Base-by-base conservation (phyloP, 2,113 vertebrate species). In the Catagonus wagneri region DNA sequence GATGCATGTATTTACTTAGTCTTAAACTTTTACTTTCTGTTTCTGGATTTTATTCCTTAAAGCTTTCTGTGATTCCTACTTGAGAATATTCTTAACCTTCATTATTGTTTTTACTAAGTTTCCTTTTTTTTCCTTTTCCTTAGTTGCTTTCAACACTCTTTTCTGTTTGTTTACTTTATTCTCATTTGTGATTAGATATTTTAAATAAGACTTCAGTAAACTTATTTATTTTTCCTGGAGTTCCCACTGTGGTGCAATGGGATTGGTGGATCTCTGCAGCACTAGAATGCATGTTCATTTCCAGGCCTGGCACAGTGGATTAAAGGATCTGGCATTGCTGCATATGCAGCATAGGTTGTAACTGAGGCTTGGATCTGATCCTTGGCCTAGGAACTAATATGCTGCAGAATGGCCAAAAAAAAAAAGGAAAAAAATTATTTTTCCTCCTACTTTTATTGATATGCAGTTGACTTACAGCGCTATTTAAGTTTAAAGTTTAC, bases 11-110 rank as follows among this genome's bases (percentile, higher is more conserved):
- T 92, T 93, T 95, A 93, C 94, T 93, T 97, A 83, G 23, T 93
- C 60, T 94, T 90, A 69, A 97, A 89, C 29, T 95, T 96, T 94
- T 84, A 34, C 22, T 97, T 94, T 34, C 29, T 90, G 7, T 58
- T 94, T 95, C 87, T 83, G n/a, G 72, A 80, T 95, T 91, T 96
- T 89, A 93, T 83, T 92, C 52, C 68, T 71, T 95, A 89, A 96
- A 74, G 25, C 2, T 86, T 87, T 86, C 52, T 79, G 92, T 88
- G 39, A 11, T 86, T 93, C 29, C 88, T 91, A 34, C 4, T 66
- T 95, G 65, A 76, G 23, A 58, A 66, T 85, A 56, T 95, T 66
- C 32, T 52, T 85, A 86, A 65, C 15, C 17, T 80, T 6, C 22
- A 29, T 76, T 81, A 60, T 61, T 74, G 17, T 79, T 88, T 90